A percentile compares a stretch with the other conserved stretches of the same genome.
phyloP scores from a whole-genome alignment of 2,113 vertebrate species.

The Grus americana region DNA sequence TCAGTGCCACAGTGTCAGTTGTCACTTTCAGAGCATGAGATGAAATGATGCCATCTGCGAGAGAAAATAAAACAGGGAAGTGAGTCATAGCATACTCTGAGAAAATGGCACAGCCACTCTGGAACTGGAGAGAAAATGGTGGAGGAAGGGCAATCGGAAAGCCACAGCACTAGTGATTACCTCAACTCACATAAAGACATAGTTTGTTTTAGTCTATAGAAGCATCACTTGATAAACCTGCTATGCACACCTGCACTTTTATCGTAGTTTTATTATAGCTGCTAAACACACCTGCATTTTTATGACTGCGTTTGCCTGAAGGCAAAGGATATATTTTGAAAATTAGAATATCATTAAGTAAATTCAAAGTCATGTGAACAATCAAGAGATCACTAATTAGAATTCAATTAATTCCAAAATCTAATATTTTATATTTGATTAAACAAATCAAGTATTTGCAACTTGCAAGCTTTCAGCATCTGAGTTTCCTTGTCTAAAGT shows the following conservation, averaged over 20 bases:
- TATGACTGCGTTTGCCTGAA: slow-evolving; percentile 33
- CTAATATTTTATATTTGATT: neutral
- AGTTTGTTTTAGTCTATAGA: neutral
- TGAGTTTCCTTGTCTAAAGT: neutral
- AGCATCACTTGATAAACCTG: slow-evolving; percentile 18
- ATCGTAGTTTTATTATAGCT: slow-evolving; percentile 10
- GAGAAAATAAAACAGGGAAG: slow-evolving; percentile 29
- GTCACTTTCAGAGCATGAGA: slow-evolving; percentile 41
- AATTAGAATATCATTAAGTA: slow-evolving; percentile 3
- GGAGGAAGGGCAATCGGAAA: slow-evolving; percentile 51
- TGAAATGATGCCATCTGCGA: slow-evolving; percentile 58
- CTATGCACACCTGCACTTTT: slow-evolving; percentile 61
- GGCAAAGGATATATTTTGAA: slow-evolving; percentile 8
- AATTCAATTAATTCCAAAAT: neutral
- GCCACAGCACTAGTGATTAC: neutral
- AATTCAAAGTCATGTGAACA: slow-evolving; percentile 18
- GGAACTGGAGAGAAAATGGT: slow-evolving; percentile 42
- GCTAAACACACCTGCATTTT: slow-evolving; percentile 62
- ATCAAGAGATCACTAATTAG: slow-evolving; percentile 22
- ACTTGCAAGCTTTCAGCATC: neutral
- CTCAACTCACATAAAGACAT: slow-evolving; percentile 36
- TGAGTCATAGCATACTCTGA: slow-evolving; percentile 45
- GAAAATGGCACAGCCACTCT: slow-evolving; percentile 27
- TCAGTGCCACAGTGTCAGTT: slow-evolving; percentile 48
- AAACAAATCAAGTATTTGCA: neutral